Base-by-base conservation (phyloP, 2,888 invertebrate genomes). In the Pogonocherus hispidulus region DNA sequence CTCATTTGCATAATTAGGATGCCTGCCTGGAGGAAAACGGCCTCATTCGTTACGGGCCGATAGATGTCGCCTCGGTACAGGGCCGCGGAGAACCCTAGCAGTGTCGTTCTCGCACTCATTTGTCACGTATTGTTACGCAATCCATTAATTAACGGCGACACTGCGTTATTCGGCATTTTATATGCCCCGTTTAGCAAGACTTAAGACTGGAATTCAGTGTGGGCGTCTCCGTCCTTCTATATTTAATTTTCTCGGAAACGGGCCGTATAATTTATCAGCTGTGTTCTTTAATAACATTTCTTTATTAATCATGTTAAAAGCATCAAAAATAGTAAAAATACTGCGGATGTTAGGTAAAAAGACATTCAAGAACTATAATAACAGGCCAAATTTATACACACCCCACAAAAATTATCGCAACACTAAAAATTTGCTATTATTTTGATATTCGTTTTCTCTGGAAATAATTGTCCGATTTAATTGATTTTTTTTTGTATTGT, bases 91-190 rank as follows among this genome's bases (percentile, higher is more conserved):
- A 16, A 14, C 41, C 41, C 41, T 5, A 41, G 5, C 41, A n/a
- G 14, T 16, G 14, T 14, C 41, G 41, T n/a, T 41, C 41, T 41
- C 41, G 41, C 41, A 14, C 41, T 41, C 41, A 14, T 41, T 41
- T 41, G 41, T 41, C 41, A 41, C 14, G 41, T 41, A 41, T 41
- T 41, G 41, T 41, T 41, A 41, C 41, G 41, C 41, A 41, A 41
- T 41, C 41, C 41, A 41, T 41, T 41, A 41, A 41, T 41, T 41
- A 41, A 14, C 41, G 16, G 41, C 41, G 41, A 41, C 41, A 41
- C 41, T 9, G 14, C n/a, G 41, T 41, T 41, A n/a, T 41, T 41
- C 41, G 41, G 4, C 41, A 41, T 41, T 41, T 41, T n/a, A n/a
- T 14, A 41, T 14, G 41, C 41, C 41, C 16, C 41, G 41, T 41